Conservation (phyloP, 2,113 vertebrate species). For the Tretioscincus oriximinensis region DNA sequence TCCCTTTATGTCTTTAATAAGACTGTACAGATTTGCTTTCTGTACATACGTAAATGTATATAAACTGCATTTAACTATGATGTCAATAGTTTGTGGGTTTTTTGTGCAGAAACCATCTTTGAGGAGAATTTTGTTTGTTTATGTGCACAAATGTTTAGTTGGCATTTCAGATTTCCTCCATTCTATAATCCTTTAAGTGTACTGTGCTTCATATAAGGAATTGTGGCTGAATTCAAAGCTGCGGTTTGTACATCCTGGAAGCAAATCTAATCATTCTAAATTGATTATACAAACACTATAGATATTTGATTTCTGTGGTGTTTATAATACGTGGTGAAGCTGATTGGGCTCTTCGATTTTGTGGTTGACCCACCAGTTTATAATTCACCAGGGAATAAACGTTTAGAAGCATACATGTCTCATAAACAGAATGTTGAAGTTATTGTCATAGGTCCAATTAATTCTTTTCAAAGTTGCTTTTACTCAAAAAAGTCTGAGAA, state of each 20-base stretch:
- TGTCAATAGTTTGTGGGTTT: conserved; percentile 18
- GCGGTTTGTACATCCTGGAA: conserved; percentile 65
- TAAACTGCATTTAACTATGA: not conserved
- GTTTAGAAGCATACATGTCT: conserved; percentile 45
- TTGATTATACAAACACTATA: conserved; percentile 61
- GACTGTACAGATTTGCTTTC: conserved; percentile 11
- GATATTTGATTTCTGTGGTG: conserved; percentile 63
- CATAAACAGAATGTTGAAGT: conserved; percentile 52
- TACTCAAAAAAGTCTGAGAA: conserved; percentile 44
- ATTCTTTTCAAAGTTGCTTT: conserved; percentile 53
- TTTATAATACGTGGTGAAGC: conserved; percentile 68
- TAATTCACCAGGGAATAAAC: conserved; percentile 63
- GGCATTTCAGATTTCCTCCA: conserved; percentile 51
- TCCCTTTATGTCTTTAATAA: not conserved
- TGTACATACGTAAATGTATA: not conserved
- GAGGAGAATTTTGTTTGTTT: conserved; percentile 30
- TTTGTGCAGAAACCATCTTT: conserved; percentile 24
- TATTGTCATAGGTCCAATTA: conserved; percentile 60
- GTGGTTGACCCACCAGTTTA: conserved; percentile 61
- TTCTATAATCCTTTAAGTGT: conserved; percentile 59
- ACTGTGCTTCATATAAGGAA: conserved; percentile 52
- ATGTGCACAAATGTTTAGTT: conserved; percentile 32
- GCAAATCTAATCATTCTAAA: conserved; percentile 58
- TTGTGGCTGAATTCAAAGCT: conserved; percentile 55
- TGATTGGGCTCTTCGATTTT: conserved; percentile 60